A percentile compares a stretch with the other conserved stretches of the same genome.
These are phyloP conservation scores for Lasioglossum figueresi DNA, from an alignment of 2,888 invertebrate genomes.

Conservation along the genomic window DNA sequence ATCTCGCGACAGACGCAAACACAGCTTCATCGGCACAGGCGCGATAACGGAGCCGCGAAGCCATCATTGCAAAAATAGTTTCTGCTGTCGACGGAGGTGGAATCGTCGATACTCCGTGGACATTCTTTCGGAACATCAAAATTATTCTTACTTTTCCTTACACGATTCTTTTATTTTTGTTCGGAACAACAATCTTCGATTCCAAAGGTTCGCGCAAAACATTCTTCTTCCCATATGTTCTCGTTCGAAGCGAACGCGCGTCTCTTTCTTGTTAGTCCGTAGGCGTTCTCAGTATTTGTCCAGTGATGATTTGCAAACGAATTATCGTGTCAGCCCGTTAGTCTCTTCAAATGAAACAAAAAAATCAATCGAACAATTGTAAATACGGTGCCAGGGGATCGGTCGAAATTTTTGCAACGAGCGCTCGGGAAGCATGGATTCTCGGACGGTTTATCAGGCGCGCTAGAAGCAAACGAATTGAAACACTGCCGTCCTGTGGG, in stretches of 20 bases:
- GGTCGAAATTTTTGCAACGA: constrained; percentile 7
- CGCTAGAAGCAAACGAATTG: constrained; percentile 49
- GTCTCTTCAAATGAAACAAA: neutral
- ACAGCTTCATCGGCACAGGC: neutral
- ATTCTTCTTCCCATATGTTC: neutral
- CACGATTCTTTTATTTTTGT: neutral
- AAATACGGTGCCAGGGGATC: constrained; percentile 26
- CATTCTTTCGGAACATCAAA: neutral
- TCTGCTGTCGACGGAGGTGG: constrained; percentile 48
- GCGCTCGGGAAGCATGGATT: neutral
- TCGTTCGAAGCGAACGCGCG: neutral
- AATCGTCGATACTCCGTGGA: neutral
- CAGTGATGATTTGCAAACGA: constrained; percentile 20
- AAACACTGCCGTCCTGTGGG: constrained; percentile 66
- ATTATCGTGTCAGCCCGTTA: neutral
- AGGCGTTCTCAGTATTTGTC: constrained; percentile 15
- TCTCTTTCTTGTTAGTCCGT: neutral
- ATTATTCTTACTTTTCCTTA: constrained; percentile 14
- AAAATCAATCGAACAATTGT: constrained; percentile 4
- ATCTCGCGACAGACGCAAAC: neutral
- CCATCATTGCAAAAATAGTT: constrained; percentile 29
- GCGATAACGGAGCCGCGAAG: neutral
- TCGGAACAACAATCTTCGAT: neutral
- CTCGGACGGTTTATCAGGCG: constrained; percentile 6
- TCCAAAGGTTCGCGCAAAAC: neutral